Evolutionary conservation across 2,888 invertebrate genomes (phyloP), one percentile per base, ranked within the genome.

Genomic region (Drosophila niveifrons): DNA sequence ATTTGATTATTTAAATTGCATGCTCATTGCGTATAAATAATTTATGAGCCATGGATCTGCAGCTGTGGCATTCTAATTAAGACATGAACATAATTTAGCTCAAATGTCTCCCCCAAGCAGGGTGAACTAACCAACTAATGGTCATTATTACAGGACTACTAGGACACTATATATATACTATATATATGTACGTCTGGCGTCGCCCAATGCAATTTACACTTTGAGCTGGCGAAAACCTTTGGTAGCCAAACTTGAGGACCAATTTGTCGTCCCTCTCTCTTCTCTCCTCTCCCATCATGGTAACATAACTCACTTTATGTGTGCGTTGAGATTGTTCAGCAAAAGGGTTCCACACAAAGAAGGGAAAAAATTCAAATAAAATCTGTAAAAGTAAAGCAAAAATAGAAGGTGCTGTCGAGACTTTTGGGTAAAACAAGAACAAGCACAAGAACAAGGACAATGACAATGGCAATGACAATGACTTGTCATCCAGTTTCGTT

Each of bases 1-100:
- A 79, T 86, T 90, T 83, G 82, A 86, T 90, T 90, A 89, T 86
- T 88, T 89, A 90, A 90, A 87, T 88, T 89, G 77, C 65, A 78
- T 82, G 78, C 72, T 80, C 82, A 82, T 84, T 80, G 84, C 80
- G 52, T 72, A 90, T 89, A 76, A 79, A 90, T 89, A 75, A 89
- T 90, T 79, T 81, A 90, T 89, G 78, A 87, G 75, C 46, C 61
- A 36, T 61, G 65, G 47, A 44, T 56, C 51, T 18, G 43, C 15
- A 18, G 48, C 53, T 58, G 77, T 56, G 77, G 65, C 66, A 81
- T 83, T 83, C 83, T 85, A 85, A 89, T 89, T 85, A 89, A 78
- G 78, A 72, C 74, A 10, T 58, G 69, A 51, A 80, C 72, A 76
- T 78, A 76, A 76, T 76, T 74, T 58, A 47, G 57, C 48, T 6